Evolutionary conservation across 2,888 invertebrate species (phyloP).

Genomic region (Caenorhabditis sp.): DNA sequence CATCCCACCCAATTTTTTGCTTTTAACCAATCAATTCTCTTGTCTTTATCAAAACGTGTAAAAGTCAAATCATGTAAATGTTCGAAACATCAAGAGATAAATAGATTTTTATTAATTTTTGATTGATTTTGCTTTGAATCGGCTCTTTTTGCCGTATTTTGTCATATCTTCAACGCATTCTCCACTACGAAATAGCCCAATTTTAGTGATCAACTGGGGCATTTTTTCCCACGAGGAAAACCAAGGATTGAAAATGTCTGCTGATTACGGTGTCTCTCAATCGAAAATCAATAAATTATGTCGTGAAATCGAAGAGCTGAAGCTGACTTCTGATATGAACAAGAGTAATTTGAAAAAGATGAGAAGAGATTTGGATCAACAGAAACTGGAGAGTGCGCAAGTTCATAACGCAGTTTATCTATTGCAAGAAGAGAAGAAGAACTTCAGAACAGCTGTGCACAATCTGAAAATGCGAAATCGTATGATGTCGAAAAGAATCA

Average conservation of each 20-base stretch:
- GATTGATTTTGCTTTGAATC: no score
- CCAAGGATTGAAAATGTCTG: no score
- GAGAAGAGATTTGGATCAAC: neutral
- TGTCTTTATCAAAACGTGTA: neutral
- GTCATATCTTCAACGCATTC: no score
- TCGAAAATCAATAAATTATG: neutral
- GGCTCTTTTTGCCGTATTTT: no score
- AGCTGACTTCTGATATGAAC: neutral
- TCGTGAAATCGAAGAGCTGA: neutral
- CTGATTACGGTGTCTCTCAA: no score
- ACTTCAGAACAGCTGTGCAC: conserved; percentile 62
- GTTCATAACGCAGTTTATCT: conserved; percentile 43
- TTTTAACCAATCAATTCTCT: neutral
- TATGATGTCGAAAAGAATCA: neutral
- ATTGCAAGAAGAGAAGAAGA: conserved; percentile 64
- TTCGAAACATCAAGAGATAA: neutral
- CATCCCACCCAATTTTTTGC: neutral
- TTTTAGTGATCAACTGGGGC: no score
- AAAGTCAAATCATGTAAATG: neutral
- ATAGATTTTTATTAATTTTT: neutral
- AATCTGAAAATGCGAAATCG: conserved; percentile 59
- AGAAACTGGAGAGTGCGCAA: neutral
- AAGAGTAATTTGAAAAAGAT: neutral
- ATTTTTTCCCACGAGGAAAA: no score
- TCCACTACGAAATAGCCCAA: no score